Base-by-base conservation (phyloP, 2,797 vertebrate genomes). In the Notolepis coatsorum region DNA sequence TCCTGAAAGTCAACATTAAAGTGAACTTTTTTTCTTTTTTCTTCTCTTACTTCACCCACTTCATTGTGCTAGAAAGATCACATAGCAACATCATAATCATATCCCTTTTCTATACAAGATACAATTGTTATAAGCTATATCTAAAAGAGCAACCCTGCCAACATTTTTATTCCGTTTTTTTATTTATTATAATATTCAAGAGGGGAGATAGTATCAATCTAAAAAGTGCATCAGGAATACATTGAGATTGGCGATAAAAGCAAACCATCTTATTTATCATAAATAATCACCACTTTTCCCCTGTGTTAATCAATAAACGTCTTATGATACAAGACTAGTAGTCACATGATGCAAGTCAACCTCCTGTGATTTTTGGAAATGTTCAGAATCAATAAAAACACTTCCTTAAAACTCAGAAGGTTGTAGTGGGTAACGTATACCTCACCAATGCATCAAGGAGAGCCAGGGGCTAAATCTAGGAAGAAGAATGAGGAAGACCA, bases 191-290 rank as follows among this genome's bases (percentile, higher is more conserved):
- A 52, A 79, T 49, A 86, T 76, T 72, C 75, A 5, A 74, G 30
- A 65, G 75, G 77, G 84, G 73, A 80, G 76, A 76, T 75, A 67
- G 74, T 71, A 76, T 80, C 68, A 71, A 82, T 87, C 62, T 70
- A 83, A 92, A 93, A 93, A 91, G 93, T 93, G 91, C 91, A 85
- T 90, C 80, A 87, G 85, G 81, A 79, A 91, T 80, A 92, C 80
- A 82, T 73, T 80, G 80, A 83, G 77, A 84, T 84, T 73, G 79
- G 89, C 76, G 81, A 85, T 86, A 85, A 89, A 91, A 86, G 82
- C 90, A 90, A 91, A 89, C 63, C 65, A 74, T 87, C 39, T 70
- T 71, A 77, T 75, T 84, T 87, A 49, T 72, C 83, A 93, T 93
- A 93, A 93, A 93, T 93, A 92, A 79, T 78, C 65, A 77, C 73